Conservation (phyloP, 1,140 invertebrate genomes). For the Heliothis virescens region DNA sequence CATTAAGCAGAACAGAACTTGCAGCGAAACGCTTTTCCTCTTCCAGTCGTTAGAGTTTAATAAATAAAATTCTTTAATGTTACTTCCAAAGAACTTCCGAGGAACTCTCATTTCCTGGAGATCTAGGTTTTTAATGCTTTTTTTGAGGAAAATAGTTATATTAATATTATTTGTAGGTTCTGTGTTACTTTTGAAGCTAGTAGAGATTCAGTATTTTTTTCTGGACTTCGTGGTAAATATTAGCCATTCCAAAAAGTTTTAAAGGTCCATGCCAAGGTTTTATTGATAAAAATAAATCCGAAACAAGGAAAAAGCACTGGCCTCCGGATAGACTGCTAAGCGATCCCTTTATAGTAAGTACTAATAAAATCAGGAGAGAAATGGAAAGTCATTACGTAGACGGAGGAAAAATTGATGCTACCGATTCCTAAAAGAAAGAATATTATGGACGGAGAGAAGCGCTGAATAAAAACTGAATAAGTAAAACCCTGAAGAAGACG, state of each 20-base stretch:
- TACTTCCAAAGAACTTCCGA: neutral
- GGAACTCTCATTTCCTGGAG: neutral
- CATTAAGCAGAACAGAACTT: too few relatives aligned
- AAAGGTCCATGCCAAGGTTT: too few relatives aligned
- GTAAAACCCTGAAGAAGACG: neutral
- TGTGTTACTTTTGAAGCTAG: too few relatives aligned
- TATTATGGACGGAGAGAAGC: neutral
- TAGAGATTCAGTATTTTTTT: neutral
- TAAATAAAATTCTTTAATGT: conserved; percentile 35
- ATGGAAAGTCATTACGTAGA: conserved; percentile 11
- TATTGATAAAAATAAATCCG: too few relatives aligned
- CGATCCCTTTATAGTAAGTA: conserved; percentile 3
- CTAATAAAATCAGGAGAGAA: conserved; percentile 14
- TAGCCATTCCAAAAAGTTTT: too few relatives aligned
- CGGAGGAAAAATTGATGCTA: neutral
- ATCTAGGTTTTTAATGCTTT: neutral
- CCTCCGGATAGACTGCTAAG: neutral
- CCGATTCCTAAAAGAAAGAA: neutral
- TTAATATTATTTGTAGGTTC: neutral
- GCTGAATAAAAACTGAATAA: neutral
- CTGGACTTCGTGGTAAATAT: too few relatives aligned
- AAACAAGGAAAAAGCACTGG: too few relatives aligned
- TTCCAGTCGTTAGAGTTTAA: conserved; percentile 19
- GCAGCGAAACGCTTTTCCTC: neutral
- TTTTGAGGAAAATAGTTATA: too few relatives aligned